Evolutionary conservation across 2,113 vertebrate genomes (phyloP), one percentile per base, ranked within the genome.

Genomic region (Microcebus griseorufus): DNA sequence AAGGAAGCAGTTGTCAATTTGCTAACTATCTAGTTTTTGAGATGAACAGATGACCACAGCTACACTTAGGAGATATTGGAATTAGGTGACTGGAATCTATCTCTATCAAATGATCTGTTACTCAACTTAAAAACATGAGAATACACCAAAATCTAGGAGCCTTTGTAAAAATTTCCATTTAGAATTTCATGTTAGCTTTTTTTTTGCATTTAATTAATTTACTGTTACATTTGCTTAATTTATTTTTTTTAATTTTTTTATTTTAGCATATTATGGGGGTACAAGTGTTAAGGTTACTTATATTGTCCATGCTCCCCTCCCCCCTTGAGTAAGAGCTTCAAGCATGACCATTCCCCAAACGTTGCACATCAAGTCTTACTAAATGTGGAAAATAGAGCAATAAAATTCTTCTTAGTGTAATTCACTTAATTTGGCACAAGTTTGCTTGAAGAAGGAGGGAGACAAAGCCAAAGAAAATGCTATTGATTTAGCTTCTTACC

Each of bases 401-500:
- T 82, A 32, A 82, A 72, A 83, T 42, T 39, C 1, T 64, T 88
- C 48, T 76, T 11, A 45, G 51, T 17, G 22, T 39, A 85, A 64
- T 90, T 82, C n/a, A 81, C 53, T 86, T 91, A 78, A 84, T 65
- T 67, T 91, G 51, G 23, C 29, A 82, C 10, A 90, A 76, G 29
- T 62, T 65, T 72, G 11, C 39, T 92, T 75, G 14, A 78, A 90
- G 42, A 65, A 86, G 13, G 20, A 34, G 16, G 34, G 69, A 72
- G 55, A 22, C 84, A 76, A 96, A 84, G 6, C 20, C 22, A 82
- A 27, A 82, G n/a, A 34, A 96, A 92, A 80, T 73, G 39, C 29
- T 84, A 73, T 69, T 80, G 55, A 69, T 92, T 93, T 67, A 84
- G 80, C 65, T 96, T 79, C 58, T 75, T 88, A 92, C 10, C 58